These are phyloP conservation scores for Odontamblyopus lacepedii DNA, from an alignment of 2,797 vertebrate species.

Conservation along the genomic window DNA sequence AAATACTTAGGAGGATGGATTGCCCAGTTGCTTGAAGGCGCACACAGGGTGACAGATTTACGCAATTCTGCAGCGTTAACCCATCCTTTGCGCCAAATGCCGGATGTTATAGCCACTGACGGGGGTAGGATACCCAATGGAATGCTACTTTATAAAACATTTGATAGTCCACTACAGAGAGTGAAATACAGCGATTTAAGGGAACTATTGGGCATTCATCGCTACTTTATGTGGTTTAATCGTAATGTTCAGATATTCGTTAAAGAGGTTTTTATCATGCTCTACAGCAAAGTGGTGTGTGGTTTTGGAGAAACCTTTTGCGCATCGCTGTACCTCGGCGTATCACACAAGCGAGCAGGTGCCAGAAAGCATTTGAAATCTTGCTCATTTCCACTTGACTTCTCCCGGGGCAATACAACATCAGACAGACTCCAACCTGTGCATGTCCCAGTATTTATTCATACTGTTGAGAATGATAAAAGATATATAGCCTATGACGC, in stretches of 20 bases:
- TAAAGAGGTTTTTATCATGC: not conserved
- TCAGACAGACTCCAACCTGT: constrained; percentile 28
- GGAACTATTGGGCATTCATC: not conserved
- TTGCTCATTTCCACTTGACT: constrained; percentile 45
- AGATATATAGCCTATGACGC: constrained; percentile 9
- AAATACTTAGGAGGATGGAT: constrained; percentile 23
- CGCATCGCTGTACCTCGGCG: constrained; percentile 22
- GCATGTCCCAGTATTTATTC: constrained; percentile 34
- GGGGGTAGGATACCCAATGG: constrained; percentile 15
- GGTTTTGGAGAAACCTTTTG: constrained; percentile 27
- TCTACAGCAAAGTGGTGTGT: constrained; percentile 23
- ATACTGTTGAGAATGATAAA: constrained; percentile 13
- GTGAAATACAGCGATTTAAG: not conserved
- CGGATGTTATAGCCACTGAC: not conserved
- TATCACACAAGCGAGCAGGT: constrained; percentile 32
- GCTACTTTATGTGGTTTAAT: not conserved
- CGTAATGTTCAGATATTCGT: no score
- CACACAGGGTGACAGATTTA: constrained; percentile 35
- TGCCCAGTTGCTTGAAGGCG: constrained; percentile 10
- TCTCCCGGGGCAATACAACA: constrained; percentile 23
- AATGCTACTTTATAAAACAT: constrained; percentile 7
- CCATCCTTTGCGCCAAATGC: constrained; percentile 45
- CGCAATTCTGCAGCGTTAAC: constrained; percentile 40
- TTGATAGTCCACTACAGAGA: not conserved
- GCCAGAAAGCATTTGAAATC: constrained; percentile 39